Evolutionary conservation across 2,797 vertebrate genomes (phyloP).

Genomic region (Myripristis jacobus): DNA sequence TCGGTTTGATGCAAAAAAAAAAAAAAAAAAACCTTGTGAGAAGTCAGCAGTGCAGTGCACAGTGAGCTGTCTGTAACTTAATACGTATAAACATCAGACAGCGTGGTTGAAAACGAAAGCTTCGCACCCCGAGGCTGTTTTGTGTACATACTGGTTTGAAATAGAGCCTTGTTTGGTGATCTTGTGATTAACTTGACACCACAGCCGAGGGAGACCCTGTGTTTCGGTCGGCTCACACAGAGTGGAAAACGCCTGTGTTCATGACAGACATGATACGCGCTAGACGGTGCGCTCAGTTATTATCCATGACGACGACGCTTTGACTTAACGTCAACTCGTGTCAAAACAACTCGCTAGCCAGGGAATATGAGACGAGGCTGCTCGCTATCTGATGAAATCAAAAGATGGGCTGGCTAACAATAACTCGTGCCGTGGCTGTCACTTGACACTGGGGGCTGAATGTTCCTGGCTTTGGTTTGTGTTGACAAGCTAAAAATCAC

Average conservation of each 20-base stretch:
- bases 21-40: slow-evolving; percentile 23
- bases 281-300: not conserved
- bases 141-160: slow-evolving; percentile 16
- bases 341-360: no score
- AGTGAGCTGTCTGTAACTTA: not conserved
- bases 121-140: no score
- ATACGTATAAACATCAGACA: not conserved
- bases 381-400: not conserved
- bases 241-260: not conserved
- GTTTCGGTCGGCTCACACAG: not conserved
- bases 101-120: no score
- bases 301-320: not conserved
- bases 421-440: slow-evolving; percentile 42
- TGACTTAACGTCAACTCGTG: not conserved
- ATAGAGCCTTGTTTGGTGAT: slow-evolving; percentile 56
- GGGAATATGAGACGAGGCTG: no score
- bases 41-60: slow-evolving; percentile 37
- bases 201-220: slow-evolving; percentile 2
- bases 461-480: not conserved
- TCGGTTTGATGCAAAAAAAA: slow-evolving; percentile 44
- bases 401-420: not conserved
- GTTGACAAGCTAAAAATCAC: slow-evolving; percentile 50
- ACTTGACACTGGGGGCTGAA: slow-evolving; percentile 31
- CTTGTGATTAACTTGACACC: slow-evolving; percentile 13
- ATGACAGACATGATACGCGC: not conserved